Base-by-base conservation (phyloP, 2,113 vertebrate species). In the Glaucomys volans region DNA sequence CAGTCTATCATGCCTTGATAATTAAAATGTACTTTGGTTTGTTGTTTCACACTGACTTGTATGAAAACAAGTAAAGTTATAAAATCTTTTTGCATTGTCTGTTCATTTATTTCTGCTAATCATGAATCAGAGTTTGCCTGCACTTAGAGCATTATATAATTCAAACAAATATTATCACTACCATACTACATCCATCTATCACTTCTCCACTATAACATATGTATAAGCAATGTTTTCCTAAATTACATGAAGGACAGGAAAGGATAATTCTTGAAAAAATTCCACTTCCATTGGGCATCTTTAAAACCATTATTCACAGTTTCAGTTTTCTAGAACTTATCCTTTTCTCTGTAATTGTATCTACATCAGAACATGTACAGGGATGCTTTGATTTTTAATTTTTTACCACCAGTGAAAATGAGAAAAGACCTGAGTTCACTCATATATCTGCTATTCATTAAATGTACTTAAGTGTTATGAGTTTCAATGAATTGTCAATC, bases 21-120 rank as follows among this genome's bases (percentile, higher is more conserved):
- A 96, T 95, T 93, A 95, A 97, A 97, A 92, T 93, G 17, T 71
- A 72, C 79, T 95, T 91, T 91, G 64, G 80, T 79, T 97, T 92
- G 86, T 97, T 95, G 72, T 97, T 89, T 94, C 42, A 91, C 82
- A 93, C n/a, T 80, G 69, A 83, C 42, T 52, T 71, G 50, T 93
- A 64, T n/a, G 67, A 85, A 97, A 96, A 89, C 83, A 92, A 92
- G 44, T 95, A 67, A 95, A 94, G 64, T 92, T 90, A 83, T 72
- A 95, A 89, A 93, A 96, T 40, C 8, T 90, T 76, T 57, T 86
- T 95, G 17, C 10, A 59, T 50, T 94, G 37, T 83, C 17, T 90
- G 17, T 42, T 75, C 90, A 32, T 77, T 96, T 88, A 79, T 83
- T 91, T 90, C 64, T 89, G 16, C 54, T 90, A 95, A 96, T 95